Evolutionary conservation across 1,140 invertebrate genomes (phyloP), one percentile per base, ranked within the genome.

Genomic region (Ceratina japonica): DNA sequence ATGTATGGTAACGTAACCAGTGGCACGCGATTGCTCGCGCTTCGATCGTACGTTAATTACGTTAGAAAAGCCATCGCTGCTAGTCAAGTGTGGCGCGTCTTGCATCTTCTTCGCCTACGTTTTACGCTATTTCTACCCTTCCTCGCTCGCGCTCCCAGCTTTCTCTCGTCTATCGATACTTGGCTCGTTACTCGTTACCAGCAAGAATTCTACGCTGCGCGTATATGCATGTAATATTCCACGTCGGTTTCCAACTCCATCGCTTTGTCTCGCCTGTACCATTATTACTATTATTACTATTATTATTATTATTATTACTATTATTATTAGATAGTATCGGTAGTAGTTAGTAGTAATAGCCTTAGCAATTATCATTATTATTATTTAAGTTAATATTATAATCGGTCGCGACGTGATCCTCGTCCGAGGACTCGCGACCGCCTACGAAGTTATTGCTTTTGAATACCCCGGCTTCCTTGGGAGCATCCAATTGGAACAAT

Each of bases 401-500:
- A 78, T 86, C 74, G 84, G 81, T 52, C 77, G 81, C 74, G 65
- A 64, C 61, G 37, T 44, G 68, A 58, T 66, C 16, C 71, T 75
- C 66, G 18, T 10, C 76, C 58, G 72, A 80, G 81, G 81, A 77
- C 49, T 49, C 76, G 78, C 81, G 79, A 74, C 83, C 87, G 79
- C 65, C 90, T 91, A 90, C 89, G 74, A 90, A 87, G 77, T 90
- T 91, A 92, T 92, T 92, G 91, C 91, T 92, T 92, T 91, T 92
- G 89, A 92, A 92, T 92, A 92, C 91, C 89, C 89, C 90, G 91
- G 91, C 90, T 91, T 91, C 82, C 82, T 87, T 91, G 90, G 91
- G 91, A 90, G 91, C 84, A 91, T 92, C 90, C 88, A 90, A 89
- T 87, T 89, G 90, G 88, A 91, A 92, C 91, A 92, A 92, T 92